Percentiles rank a stretch among this genome's conserved stretches.
phyloP scores from a whole-genome alignment of 37 sponge, comb jelly and placozoan genomes.

The Beroe forskalii region DNA sequence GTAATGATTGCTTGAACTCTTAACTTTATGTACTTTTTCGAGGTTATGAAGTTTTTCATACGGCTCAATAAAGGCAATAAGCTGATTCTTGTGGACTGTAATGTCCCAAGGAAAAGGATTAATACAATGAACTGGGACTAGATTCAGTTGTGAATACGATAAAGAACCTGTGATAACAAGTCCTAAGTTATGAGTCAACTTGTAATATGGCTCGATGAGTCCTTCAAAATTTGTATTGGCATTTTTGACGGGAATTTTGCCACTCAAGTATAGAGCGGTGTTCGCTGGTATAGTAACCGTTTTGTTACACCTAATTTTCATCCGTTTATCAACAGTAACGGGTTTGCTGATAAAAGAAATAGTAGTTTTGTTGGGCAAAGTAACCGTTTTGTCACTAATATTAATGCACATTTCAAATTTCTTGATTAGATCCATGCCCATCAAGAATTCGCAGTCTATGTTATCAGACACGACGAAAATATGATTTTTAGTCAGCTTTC shows the following conservation, averaged over 20 bases:
- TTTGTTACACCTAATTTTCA: conserved; percentile 14
- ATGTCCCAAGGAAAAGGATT: conserved; percentile 23
- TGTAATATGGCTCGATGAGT: neutral
- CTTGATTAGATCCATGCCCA: conserved; percentile 38
- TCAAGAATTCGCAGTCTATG: neutral
- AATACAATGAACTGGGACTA: conserved; percentile 21
- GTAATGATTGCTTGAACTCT: neutral
- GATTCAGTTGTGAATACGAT: neutral
- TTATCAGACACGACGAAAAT: conserved; percentile 26
- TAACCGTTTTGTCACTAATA: neutral
- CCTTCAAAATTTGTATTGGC: conserved; percentile 18
- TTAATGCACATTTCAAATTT: neutral
- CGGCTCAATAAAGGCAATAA: conserved; percentile 38
- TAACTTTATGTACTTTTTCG: neutral
- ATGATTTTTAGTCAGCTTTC: neutral
- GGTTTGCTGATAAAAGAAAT: conserved; percentile 6
- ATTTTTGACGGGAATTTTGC: neutral
- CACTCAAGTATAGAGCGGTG: neutral
- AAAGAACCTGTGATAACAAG: neutral
- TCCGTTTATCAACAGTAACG: neutral
- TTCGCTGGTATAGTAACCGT: conserved; percentile 11
- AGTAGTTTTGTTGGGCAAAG: neutral
- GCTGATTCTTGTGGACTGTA: conserved; percentile 5
- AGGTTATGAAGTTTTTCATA: neutral
- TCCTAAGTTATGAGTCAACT: neutral